Conservation (phyloP, 2,888 invertebrate species). For the Drosophila kuntzei region DNA sequence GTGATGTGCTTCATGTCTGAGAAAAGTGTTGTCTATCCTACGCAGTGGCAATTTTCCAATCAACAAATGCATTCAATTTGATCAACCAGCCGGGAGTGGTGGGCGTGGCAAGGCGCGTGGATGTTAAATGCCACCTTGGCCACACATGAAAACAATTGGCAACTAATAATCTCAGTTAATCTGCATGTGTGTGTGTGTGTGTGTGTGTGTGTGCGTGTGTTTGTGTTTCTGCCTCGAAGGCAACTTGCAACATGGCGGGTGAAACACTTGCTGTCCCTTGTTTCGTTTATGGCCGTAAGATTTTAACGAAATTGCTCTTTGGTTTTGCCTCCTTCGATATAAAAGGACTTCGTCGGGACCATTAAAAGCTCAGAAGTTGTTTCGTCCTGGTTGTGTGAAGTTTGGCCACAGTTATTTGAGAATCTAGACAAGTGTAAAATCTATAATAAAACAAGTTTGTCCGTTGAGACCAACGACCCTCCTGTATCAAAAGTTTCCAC, state of each 20-base stretch:
- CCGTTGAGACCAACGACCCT: background rate
- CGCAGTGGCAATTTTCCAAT: slow-evolving; percentile 84
- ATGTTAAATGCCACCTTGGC: slow-evolving; percentile 67
- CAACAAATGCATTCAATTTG: slow-evolving; percentile 85
- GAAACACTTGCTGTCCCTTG: slow-evolving; percentile 16
- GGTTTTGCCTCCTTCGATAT: slow-evolving; percentile 46
- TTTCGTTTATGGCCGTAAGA: slow-evolving; percentile 47
- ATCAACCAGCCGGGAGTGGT: slow-evolving; percentile 62
- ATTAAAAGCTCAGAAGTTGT: slow-evolving; percentile 52
- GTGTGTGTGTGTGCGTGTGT: background rate
- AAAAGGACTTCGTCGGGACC: slow-evolving; percentile 55
- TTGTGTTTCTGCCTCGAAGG: slow-evolving; percentile 2
- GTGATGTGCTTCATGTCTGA: slow-evolving; percentile 4
- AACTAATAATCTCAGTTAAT: slow-evolving; percentile 84
- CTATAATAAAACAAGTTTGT: slow-evolving; percentile 6
- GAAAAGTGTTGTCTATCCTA: slow-evolving; percentile 9
- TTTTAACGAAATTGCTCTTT: slow-evolving; percentile 56
- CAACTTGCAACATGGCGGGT: slow-evolving; percentile 3
- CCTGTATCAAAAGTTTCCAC: background rate
- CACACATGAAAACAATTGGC: slow-evolving; percentile 80
- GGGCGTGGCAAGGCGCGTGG: slow-evolving; percentile 44
- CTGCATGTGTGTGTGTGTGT: slow-evolving; percentile 55
- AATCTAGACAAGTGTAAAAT: slow-evolving; percentile 38
- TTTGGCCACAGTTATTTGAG: slow-evolving; percentile 17
- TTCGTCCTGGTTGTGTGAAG: slow-evolving; percentile 40